Evolutionary conservation across 2,113 vertebrate genomes (phyloP), one percentile per base, ranked within the genome.

Genomic region (Lycaon pictus): DNA sequence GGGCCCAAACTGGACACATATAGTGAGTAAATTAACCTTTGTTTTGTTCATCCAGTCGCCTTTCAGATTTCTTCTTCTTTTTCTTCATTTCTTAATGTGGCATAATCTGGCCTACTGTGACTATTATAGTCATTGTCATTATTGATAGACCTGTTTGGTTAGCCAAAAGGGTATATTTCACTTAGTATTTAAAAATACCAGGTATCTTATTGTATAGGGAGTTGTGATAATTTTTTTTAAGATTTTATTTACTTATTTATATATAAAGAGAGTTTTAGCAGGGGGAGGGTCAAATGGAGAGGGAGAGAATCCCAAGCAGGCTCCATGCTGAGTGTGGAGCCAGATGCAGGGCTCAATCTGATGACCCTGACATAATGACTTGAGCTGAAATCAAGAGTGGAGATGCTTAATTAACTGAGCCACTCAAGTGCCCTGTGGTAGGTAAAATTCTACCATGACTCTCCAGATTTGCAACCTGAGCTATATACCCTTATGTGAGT

Each of bases 381-480:
- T 67, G 29, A 67, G 65, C 65, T 16, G 29, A n/a, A n/a, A 67
- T 67, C 15, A n/a, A 15, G 29, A 67, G 13, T 67, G 16, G 32
- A 32, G 65, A 67, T 7, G 5, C 16, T 67, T n/a, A 17, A n/a
- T 15, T 15, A 29, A 67, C 65, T 67, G 29, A n/a, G 29, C 15
- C 65, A 67, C 15, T 1, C 65, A 16, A 29, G 65, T 32, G 29
- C 65, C 65, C 65, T 23, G 27, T 10, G 4, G 1, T 12, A 79
- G 25, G 32, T 25, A 48, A 20, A 67, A 23, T 80, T 83, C 51
- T 37, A 84, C 19, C 10, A 51, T 25, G 20, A 79, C 5, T 11
- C 72, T 15, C 77, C 60, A 15, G 8, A 23, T 55, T 60, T 60
- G 6, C 9, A 56, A 11, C 11, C 0, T 4, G 0, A 20, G 3